phyloP scores from a whole-genome alignment of 2,797 vertebrate genomes.

The Balearica regulorum region DNA sequence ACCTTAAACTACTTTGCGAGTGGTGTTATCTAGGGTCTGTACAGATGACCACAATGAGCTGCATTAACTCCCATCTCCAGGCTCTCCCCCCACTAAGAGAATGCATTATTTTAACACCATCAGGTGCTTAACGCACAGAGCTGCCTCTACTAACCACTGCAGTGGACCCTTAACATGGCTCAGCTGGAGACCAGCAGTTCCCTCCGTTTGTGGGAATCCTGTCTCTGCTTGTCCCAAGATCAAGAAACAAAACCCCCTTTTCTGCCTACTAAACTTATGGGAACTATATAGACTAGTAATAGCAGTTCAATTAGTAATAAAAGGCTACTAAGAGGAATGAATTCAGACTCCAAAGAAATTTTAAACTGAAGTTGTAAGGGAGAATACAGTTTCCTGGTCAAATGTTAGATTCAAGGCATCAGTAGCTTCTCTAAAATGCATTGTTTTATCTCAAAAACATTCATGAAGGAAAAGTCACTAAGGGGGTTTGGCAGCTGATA shows the following conservation, averaged over 20 bases:
- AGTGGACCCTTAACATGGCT: background rate
- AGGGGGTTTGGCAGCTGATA: background rate
- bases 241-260: background rate
- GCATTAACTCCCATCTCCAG: background rate
- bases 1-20: background rate
- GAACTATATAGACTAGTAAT: too few relatives aligned
- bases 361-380: background rate
- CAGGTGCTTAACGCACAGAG: background rate
- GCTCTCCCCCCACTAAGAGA: too few relatives aligned
- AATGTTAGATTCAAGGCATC: background rate
- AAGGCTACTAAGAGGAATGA: background rate
- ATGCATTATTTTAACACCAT: background rate
- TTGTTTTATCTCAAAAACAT: background rate
- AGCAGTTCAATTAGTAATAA: background rate
- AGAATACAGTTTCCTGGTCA: background rate
- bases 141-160: background rate
- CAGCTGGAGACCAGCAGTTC: background rate
- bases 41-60: background rate
- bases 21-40: background rate
- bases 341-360: background rate
- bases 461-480: background rate
- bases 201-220: too few relatives aligned
- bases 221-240: fast-evolving
- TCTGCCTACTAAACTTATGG: background rate
- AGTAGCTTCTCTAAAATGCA: background rate